These are phyloP conservation scores for Darevskia nairensis DNA, from an alignment of 2,797 vertebrate genomes.

Conservation along the genomic window DNA sequence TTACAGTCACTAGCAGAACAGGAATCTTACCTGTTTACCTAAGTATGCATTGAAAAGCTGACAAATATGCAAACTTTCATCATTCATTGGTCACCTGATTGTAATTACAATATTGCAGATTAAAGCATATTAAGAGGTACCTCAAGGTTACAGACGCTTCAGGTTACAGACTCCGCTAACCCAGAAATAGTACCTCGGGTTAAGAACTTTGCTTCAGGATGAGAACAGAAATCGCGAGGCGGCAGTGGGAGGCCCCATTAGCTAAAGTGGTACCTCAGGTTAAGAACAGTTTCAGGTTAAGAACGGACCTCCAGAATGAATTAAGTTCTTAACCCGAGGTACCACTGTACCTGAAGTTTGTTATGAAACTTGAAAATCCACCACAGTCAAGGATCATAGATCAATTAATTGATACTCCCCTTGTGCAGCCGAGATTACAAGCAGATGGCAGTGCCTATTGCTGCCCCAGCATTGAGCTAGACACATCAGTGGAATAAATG, in stretches of 20 bases:
- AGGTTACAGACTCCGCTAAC: too few species aligned
- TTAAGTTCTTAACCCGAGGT: too few species aligned
- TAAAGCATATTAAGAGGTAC: not conserved
- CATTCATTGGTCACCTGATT: not conserved
- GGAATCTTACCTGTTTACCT: not conserved
- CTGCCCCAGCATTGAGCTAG: not conserved
- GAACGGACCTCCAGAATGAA: too few species aligned
- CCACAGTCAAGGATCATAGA: not conserved
- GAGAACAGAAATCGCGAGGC: too few species aligned
- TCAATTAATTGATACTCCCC: not conserved
- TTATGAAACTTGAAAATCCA: not conserved
- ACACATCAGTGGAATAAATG: not conserved
- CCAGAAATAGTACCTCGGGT: too few species aligned
- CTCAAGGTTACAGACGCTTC: too few species aligned
- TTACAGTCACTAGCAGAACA: not conserved
- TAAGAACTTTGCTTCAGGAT: too few species aligned
- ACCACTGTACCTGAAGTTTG: not conserved
- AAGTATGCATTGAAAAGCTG: not conserved
- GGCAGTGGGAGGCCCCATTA: too few species aligned
- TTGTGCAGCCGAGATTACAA: not conserved
- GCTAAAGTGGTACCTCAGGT: too few species aligned
- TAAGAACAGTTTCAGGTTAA: too few species aligned
- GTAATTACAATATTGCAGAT: not conserved
- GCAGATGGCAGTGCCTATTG: too few species aligned
- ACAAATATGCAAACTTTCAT: not conserved